A percentile compares a stretch with the other conserved stretches of the same genome.
Conservation (phyloP, 2,113 vertebrate genomes). For the Psilopsiagon aymara region DNA sequence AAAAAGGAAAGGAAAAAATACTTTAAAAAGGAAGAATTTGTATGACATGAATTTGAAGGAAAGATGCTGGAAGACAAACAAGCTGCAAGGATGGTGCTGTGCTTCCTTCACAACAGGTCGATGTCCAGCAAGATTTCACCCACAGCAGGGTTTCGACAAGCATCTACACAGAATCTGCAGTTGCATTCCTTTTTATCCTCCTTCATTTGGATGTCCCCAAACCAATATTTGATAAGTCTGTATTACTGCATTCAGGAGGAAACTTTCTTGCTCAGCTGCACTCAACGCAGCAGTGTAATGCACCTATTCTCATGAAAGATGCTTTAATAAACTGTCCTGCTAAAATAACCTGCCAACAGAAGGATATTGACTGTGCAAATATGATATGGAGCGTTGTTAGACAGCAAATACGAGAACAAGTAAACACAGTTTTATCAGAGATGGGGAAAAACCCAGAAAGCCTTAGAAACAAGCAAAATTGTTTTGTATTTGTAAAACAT, state of each 20-base stretch:
- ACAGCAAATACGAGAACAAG: background rate
- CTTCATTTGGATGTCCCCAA: background rate
- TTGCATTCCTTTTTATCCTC: background rate
- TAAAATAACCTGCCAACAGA: background rate
- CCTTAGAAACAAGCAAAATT: background rate
- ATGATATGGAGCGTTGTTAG: background rate
- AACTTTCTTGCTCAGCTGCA: background rate
- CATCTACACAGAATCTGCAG: background rate
- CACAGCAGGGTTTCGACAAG: background rate
- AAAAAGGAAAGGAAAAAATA: background rate
- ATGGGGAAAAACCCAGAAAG: background rate
- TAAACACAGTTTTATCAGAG: background rate
- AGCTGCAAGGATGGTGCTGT: accelerated
- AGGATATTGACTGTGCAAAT: background rate
- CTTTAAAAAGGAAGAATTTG: background rate
- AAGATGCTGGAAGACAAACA: background rate
- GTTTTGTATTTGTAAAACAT: background rate
- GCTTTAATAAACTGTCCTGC: background rate
- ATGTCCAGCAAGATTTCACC: background rate
- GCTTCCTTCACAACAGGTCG: background rate
- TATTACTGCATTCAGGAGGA: background rate
- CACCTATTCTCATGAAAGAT: background rate
- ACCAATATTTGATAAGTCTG: background rate
- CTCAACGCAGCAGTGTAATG: background rate
- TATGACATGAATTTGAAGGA: background rate